These are phyloP conservation scores for Diadophis punctatus DNA, from an alignment of 2,113 vertebrate genomes.

Conservation along the genomic window DNA sequence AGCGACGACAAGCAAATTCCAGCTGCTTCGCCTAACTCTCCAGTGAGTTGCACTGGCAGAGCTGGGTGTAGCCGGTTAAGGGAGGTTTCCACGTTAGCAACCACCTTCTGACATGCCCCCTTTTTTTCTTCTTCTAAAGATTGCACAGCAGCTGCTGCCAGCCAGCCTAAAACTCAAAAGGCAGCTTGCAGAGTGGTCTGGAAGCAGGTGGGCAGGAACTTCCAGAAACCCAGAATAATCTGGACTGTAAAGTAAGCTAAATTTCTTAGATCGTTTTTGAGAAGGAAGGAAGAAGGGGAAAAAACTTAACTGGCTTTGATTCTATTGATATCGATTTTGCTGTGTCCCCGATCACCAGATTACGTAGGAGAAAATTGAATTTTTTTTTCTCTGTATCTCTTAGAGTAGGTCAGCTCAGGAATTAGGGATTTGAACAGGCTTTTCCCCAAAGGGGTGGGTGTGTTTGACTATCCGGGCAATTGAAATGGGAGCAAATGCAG, in stretches of 20 bases:
- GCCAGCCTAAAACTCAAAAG: too few species aligned
- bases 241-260: slow-evolving; percentile 31
- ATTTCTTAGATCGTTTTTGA: background rate
- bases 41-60: slow-evolving; percentile 27
- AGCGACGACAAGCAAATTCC: background rate
- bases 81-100: slow-evolving; percentile 54
- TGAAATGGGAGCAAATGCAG: background rate
- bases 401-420: background rate
- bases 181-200: background rate
- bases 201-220: background rate
- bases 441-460: background rate
- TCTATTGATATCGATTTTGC: background rate
- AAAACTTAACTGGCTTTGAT: rapidly evolving
- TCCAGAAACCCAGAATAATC: background rate
- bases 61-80: slow-evolving; percentile 59
- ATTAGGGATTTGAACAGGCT: background rate
- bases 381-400: background rate
- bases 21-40: slow-evolving; percentile 44
- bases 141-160: slow-evolving; percentile 37
- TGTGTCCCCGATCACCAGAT: too few species aligned
- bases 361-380: background rate
- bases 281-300: background rate
- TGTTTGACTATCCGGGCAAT: too few species aligned
- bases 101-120: slow-evolving; percentile 45
- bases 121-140: slow-evolving; percentile 43